Conservation (phyloP, 2,888 invertebrate genomes). For the Bembecia ichneumoniformis region DNA sequence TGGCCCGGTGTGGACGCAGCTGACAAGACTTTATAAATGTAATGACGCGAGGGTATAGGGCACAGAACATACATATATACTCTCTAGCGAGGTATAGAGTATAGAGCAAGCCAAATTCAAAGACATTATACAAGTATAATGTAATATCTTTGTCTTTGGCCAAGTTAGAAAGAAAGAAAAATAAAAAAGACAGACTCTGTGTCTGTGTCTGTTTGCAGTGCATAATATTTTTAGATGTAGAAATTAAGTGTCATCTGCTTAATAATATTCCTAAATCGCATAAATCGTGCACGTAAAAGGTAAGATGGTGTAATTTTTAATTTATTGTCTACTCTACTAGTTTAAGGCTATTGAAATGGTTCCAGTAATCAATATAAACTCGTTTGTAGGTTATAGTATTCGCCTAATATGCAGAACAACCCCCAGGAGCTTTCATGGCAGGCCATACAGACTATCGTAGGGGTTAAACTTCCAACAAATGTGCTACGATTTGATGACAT, state of each 20-base stretch:
- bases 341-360: constrained; percentile 17
- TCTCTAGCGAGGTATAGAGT: no score
- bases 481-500: constrained; percentile 70
- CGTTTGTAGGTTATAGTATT: constrained; percentile 72
- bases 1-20: no score
- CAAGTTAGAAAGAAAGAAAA: no score
- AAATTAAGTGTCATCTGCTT: constrained; percentile 62
- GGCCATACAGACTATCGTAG: constrained; percentile 71
- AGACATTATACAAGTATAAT: no score
- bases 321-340: constrained; percentile 12
- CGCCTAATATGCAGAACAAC: constrained; percentile 73
- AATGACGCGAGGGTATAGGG: no score
- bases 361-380: constrained; percentile 57
- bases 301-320: constrained; percentile 30
- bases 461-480: constrained; percentile 69
- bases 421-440: constrained; percentile 74
- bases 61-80: no score
- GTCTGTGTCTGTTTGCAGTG: constrained; percentile 22
- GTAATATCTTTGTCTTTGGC: no score
- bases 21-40: no score
- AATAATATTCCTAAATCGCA: constrained; percentile 42
- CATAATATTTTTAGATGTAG: constrained; percentile 74
- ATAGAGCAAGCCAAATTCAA: no score
- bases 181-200: not conserved
- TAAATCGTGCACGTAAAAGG: constrained; percentile 50